Evolutionary conservation across 2,888 invertebrate species (phyloP), one percentile per base, ranked within the genome.

Genomic region (Deilephila elpenor): DNA sequence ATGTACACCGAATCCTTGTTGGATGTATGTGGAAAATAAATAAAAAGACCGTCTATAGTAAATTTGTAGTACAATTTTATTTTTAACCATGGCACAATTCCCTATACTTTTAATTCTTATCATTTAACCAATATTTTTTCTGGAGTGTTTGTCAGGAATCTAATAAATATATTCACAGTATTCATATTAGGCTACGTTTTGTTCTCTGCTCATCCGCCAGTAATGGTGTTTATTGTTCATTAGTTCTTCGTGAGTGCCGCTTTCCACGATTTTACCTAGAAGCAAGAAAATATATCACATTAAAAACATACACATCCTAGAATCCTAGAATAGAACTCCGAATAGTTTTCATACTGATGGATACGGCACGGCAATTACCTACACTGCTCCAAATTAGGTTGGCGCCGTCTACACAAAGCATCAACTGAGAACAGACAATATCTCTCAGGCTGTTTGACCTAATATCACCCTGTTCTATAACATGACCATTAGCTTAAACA

Each of bases 191-290:
- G 75, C 67, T 75, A 80, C 53, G 32, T 90, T 87, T 75, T 93
- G 93, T 60, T 91, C 92, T 82, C 87, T 95, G 83, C 96, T 96
- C 85, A 97, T 95, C 71, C 95, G 94, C 89, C 95, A 96, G 87
- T 97, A 98, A 59, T 95, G 90, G 3, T 96, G 96, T 79, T 96
- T 95, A 73, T 93, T 89, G 56, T 90, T 92, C 87, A 97, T 94
- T 19, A 98, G 92, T 80, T 97, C 96, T 1, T 96, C 92, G 81
- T 98, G 97, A 1, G 96, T 96, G 59, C 98, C 98, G 79, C 95
- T 95, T 86, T 98, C 98, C 5, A 96, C 96, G 19, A 98, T 96
- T 79, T 93, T 93, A 51, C 98, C 98, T 86, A 83, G 0, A 44
- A 3, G 14, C 56, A 85, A 84, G 71, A 32, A 76, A 71, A 70